Evolutionary conservation across 2,888 invertebrate genomes (phyloP), one percentile per base, ranked within the genome.

Genomic region (Drosophila niveifrons): DNA sequence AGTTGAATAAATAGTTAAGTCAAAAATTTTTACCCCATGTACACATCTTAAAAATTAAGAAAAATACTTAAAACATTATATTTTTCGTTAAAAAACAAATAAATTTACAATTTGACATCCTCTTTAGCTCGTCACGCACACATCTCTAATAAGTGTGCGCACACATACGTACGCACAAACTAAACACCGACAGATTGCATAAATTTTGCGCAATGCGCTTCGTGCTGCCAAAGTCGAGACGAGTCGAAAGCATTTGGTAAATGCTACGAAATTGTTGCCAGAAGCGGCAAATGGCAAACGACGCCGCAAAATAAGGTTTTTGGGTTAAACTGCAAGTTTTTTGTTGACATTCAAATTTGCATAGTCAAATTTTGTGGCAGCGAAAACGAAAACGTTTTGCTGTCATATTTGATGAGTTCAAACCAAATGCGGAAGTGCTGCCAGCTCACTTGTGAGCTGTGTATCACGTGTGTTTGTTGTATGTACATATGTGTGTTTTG

Each of bases 311-410:
- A 88, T 88, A 86, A 78, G 84, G 84, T 84, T 84, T 84, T 89
- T 83, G 84, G 89, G 84, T 84, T 84, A 84, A 88, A 88, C 84
- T 80, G 87, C 76, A 88, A 85, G 80, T 86, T 89, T 84, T 80
- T 88, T 79, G 78, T 84, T 84, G 89, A 84, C 89, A 89, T 84
- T 84, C 77, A 89, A 87, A 87, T 84, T 89, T 84, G 89, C 87
- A 88, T 84, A 74, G 72, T 73, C 78, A 80, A 86, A 88, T 83
- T 78, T 75, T 72, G 72, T 69, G 75, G 70, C 61, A 63, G 63
- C 36, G 47, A 61, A 59, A 64, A 66, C 50, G 69, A 58, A 41
- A 41, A 41, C 39, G 39, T 67, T 67, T 58, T 72, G 74, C 88
- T 80, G 83, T 88, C 89, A 88, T 80, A 88, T 88, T 88, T 83